Percentiles rank a stretch among this genome's conserved stretches.
phyloP scores from a whole-genome alignment of 2,888 invertebrate species.

The Heteromurus nitidus region DNA sequence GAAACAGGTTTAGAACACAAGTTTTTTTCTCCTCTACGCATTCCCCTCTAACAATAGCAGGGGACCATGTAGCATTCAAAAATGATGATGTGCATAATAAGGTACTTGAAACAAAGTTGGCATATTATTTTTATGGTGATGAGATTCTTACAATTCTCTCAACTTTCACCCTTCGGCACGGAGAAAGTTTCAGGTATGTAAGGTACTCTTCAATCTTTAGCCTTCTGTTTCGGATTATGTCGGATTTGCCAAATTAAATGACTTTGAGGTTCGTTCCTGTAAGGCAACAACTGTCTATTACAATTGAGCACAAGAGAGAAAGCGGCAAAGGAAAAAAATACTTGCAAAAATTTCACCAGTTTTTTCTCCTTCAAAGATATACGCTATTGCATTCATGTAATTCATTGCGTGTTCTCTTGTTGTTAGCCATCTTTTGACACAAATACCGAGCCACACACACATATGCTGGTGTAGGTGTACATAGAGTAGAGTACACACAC shows the following conservation, averaged over 20 bases:
- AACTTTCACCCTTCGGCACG: neutral
- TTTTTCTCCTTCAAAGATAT: neutral
- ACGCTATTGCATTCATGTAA: too few species aligned
- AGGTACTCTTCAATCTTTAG: constrained; percentile 31
- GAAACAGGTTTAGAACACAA: neutral
- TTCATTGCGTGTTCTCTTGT: too few species aligned
- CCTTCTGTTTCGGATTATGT: constrained; percentile 22
- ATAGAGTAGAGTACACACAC: neutral
- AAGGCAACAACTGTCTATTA: constrained; percentile 10
- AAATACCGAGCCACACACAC: too few species aligned
- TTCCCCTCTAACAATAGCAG: neutral
- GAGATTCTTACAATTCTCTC: constrained; percentile 15
- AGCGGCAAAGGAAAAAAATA: too few species aligned
- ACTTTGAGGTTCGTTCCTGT: constrained; percentile 25
- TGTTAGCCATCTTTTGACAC: too few species aligned
- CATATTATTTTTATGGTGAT: constrained; percentile 31
- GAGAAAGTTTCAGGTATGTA: constrained; percentile 18
- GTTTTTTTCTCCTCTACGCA: too few species aligned
- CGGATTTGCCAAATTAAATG: constrained; percentile 28
- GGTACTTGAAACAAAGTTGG: constrained; percentile 27
- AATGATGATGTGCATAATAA: constrained; percentile 9
- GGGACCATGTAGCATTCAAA: neutral
- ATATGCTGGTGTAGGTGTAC: neutral
- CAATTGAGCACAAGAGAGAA: constrained; percentile 16
- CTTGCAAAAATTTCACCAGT: neutral